Percentiles rank a stretch among this genome's conserved stretches.
phyloP scores from a whole-genome alignment of 2,113 vertebrate genomes.

The Heterocephalus glaber region DNA sequence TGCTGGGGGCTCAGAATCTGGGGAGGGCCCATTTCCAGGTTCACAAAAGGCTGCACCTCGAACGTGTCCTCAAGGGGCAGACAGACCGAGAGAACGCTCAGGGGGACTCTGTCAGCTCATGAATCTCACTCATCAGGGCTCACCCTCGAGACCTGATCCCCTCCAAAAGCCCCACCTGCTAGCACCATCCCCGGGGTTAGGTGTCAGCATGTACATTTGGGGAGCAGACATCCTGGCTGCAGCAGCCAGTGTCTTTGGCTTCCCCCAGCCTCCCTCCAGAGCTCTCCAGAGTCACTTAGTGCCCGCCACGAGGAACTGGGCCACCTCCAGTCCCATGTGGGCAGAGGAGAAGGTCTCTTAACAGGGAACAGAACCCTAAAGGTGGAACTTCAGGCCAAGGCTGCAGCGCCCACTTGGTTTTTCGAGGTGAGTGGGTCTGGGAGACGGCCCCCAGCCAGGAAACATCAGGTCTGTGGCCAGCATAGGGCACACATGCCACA shows the following conservation, averaged over 20 bases:
- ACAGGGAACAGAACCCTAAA: not conserved
- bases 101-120: not conserved
- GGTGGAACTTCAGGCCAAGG: not conserved
- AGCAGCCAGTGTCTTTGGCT: not conserved
- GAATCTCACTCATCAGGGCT: not conserved
- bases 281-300: not conserved
- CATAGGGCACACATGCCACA: not conserved
- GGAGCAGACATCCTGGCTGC: not conserved
- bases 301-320: fast-evolving
- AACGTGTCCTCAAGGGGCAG: not conserved
- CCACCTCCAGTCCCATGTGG: not conserved
- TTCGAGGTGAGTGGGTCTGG: not conserved
- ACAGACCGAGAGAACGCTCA: not conserved
- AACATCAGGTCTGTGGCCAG: fast-evolving
- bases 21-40: not conserved
- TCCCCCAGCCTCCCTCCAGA: not conserved
- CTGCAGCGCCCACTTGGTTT: fast-evolving
- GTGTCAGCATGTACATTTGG: not conserved
- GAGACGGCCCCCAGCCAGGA: not conserved
- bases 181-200: not conserved
- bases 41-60: no score
- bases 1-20: not conserved
- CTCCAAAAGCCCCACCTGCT: not conserved
- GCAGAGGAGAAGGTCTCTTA: fast-evolving
- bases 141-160: not conserved